These are phyloP conservation scores for Ameiurus melas DNA, from an alignment of 2,113 vertebrate genomes.

Conservation along the genomic window DNA sequence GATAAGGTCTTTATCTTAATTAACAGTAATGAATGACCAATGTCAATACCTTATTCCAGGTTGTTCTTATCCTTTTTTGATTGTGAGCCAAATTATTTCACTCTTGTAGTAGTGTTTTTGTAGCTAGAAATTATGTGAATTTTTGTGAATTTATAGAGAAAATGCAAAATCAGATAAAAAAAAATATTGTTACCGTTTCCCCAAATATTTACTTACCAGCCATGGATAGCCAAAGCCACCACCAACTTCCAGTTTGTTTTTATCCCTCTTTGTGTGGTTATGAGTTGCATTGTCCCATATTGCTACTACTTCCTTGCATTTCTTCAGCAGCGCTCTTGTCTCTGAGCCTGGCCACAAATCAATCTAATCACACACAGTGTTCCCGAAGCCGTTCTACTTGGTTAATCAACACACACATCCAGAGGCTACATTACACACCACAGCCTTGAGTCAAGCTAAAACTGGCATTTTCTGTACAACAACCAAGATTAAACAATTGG, in stretches of 20 bases:
- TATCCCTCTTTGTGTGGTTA: constrained; percentile 4
- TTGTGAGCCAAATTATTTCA: neutral
- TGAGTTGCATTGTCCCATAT: neutral
- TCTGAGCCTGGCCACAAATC: constrained; percentile 26
- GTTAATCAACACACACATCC: constrained; percentile 52
- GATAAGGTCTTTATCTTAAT: neutral
- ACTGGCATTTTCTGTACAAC: neutral
- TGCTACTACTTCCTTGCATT: constrained; percentile 10
- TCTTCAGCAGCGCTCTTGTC: constrained; percentile 3
- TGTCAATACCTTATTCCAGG: neutral
- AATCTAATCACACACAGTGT: constrained; percentile 9
- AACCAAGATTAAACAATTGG: neutral
- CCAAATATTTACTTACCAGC: constrained; percentile 46
- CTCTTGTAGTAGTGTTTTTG: neutral
- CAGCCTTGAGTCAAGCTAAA: neutral
- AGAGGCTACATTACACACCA: neutral
- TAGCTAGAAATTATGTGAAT: neutral
- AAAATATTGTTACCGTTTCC: neutral
- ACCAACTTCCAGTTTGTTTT: constrained; percentile 6
- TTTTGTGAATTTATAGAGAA: neutral
- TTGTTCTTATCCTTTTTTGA: neutral
- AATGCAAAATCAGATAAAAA: neutral
- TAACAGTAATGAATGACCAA: neutral
- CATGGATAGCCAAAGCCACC: constrained; percentile 37
- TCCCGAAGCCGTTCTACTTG: constrained; percentile 35